A percentile compares a stretch with the other conserved stretches of the same genome.
Evolutionary conservation across 2,113 vertebrate genomes (phyloP).

Genomic region (Pangasianodon gigas): DNA sequence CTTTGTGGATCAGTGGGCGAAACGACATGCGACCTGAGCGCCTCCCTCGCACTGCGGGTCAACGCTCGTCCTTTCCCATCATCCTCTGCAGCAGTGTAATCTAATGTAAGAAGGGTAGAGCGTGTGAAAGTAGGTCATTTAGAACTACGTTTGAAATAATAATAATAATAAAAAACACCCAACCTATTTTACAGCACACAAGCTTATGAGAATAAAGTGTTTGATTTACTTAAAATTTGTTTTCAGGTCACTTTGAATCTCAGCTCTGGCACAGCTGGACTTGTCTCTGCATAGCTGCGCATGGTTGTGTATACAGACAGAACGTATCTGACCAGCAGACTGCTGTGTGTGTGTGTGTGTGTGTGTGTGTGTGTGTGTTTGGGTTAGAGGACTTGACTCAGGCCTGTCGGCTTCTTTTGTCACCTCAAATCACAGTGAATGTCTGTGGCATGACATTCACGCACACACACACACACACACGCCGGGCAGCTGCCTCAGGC

Average conservation of each 20-base stretch:
- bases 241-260: neutral
- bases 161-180: neutral
- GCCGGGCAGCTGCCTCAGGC: conserved; percentile 66
- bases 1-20: conserved; percentile 41
- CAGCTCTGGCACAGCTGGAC: neutral
- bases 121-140: neutral
- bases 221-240: neutral
- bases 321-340: conserved; percentile 2
- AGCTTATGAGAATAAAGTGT: neutral
- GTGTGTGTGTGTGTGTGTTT: conserved; percentile 6
- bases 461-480: conserved; percentile 17
- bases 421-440: conserved; percentile 64
- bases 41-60: neutral
- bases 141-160: neutral
- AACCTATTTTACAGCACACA: neutral
- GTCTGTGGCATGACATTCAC: conserved; percentile 48
- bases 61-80: neutral
- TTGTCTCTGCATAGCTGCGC: conserved; percentile 5
- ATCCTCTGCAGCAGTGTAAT: neutral
- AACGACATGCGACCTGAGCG: neutral
- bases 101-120: neutral
- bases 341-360: neutral
- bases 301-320: neutral
- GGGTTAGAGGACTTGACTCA: conserved; percentile 68
- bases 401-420: conserved; percentile 65